phyloP scores from a whole-genome alignment of 2,888 invertebrate genomes.

The Prenolepis imparis region DNA sequence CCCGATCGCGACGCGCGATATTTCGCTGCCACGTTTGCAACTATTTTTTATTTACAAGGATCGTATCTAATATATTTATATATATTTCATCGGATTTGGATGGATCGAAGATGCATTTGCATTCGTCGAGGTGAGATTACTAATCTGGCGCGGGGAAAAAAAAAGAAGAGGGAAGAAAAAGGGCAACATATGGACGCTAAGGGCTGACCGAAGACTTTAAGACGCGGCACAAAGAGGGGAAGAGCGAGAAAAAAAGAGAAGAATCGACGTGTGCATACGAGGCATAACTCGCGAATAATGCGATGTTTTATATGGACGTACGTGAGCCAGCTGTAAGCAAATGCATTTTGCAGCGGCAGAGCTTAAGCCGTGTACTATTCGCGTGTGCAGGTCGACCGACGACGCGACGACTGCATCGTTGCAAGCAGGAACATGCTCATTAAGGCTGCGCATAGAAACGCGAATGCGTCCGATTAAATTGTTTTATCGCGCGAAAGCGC shows the following conservation, averaged over 20 bases:
- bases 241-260: constrained; percentile 42
- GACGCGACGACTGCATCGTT: constrained; percentile 56
- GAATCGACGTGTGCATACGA: constrained; percentile 73
- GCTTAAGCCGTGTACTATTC: constrained; percentile 62
- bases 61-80: constrained; percentile 33
- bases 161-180: constrained; percentile 34
- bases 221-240: constrained; percentile 64
- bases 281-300: constrained; percentile 80
- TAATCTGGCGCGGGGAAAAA: constrained; percentile 25
- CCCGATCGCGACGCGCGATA: background rate
- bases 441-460: constrained; percentile 52
- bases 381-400: constrained; percentile 52
- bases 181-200: constrained; percentile 64
- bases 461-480: constrained; percentile 37
- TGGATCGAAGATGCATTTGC: constrained; percentile 53
- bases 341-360: constrained; percentile 68
- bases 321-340: constrained; percentile 74
- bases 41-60: background rate
- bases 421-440: constrained; percentile 64
- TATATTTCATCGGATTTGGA: constrained; percentile 47
- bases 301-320: constrained; percentile 77
- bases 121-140: constrained; percentile 63
- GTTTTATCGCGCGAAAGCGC: constrained; percentile 30
- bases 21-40: background rate
- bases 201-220: constrained; percentile 69